phyloP scores from a whole-genome alignment of 2,113 vertebrate species.

The Steatornis caripensis region DNA sequence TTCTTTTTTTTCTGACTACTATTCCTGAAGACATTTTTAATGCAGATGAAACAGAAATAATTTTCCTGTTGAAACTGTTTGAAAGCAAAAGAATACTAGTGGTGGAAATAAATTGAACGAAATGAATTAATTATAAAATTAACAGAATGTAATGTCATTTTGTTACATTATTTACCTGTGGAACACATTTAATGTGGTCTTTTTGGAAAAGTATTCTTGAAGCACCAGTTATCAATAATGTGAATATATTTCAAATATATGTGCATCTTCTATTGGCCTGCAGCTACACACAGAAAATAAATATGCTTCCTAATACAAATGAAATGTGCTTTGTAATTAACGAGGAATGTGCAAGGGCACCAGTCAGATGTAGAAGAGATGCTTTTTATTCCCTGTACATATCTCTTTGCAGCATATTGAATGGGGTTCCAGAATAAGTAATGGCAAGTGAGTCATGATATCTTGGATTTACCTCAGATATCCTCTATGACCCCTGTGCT shows the following conservation, averaged over 20 bases:
- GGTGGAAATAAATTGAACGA: neutral
- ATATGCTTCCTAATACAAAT: neutral
- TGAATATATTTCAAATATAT: neutral
- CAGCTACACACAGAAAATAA: constrained; percentile 42
- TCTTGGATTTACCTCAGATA: neutral
- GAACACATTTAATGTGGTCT: neutral
- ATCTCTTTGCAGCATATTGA: neutral
- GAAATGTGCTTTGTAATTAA: constrained; percentile 9
- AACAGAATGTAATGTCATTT: neutral
- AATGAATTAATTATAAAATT: constrained; percentile 39
- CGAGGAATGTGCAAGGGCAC: neutral
- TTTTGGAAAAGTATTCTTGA: neutral
- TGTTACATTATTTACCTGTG: constrained; percentile 28
- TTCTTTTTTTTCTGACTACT: neutral
- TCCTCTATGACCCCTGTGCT: neutral
- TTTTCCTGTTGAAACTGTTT: neutral
- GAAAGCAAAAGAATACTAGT: neutral
- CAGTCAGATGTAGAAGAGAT: neutral
- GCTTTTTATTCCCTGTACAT: neutral
- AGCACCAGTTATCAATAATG: neutral
- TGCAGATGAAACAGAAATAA: neutral
- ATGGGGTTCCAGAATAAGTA: neutral
- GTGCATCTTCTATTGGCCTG: neutral
- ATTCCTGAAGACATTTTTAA: neutral
- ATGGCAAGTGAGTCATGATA: neutral